Base-by-base conservation (phyloP, 2,113 vertebrate genomes). In the Pelvicachromis taeniatus region DNA sequence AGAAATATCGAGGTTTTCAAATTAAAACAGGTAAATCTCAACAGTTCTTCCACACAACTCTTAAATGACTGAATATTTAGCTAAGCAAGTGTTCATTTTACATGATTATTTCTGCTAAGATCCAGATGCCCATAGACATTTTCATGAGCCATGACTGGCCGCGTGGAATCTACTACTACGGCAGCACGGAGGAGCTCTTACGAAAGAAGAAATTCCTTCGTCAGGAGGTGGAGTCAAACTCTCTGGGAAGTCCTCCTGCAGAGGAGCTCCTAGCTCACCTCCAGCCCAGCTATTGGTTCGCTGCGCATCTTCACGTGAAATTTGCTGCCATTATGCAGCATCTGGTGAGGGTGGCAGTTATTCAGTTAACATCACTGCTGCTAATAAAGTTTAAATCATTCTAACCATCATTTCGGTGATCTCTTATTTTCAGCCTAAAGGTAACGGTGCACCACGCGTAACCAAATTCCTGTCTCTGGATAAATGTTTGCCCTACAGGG, bases 81-180 rank as follows among this genome's bases (percentile, higher is more conserved):
- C n/a, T n/a, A n/a, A n/a, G n/a, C n/a, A n/a, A n/a, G 2, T 79
- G 2, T 23, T 50, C 2, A 79, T 59, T 79, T 13, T 29, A 42
- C 7, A 14, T 54, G 7, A 53, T 50, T 23, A n/a, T 88, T 31
- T 82, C 84, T 7, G 35, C 73, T 88, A 83, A 99, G 99, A 90
- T 99, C 45, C 97, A 97, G 88, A 97, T 95, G 87, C 97, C 98
- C 9, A 88, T 99, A 4, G 98, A 99, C 85, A 94, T 99, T 73
- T 99, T 99, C 87, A 94, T 99, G 96, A 99, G 97, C 21, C 99
- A 99, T 2, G 99, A 99, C 90, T 99, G 99, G 99, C 99, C 99
- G 2, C 96, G 97, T 85, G 97, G 98, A 35, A 99, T 99, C 86
- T 99, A 98, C 92, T 92, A 98, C 93, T 98, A 98, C 5, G 98